These are phyloP conservation scores for Holocentrus rufus DNA, from an alignment of 2,797 vertebrate genomes.

Conservation along the genomic window DNA sequence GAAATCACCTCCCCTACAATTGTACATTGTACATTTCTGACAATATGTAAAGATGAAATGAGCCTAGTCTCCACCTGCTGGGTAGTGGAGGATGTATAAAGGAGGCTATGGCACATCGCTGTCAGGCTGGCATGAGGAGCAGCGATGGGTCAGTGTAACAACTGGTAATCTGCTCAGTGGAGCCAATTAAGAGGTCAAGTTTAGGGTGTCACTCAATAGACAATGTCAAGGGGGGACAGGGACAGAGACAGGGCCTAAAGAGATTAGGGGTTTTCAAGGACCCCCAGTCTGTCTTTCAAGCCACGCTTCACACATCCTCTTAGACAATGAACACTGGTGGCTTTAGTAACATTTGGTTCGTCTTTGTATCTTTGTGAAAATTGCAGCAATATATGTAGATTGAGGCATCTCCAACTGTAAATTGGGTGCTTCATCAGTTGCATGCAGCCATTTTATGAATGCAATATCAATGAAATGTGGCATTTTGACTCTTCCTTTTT, in stretches of 20 bases:
- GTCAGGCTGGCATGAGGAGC: neutral
- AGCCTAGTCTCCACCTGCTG: neutral
- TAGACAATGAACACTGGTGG: neutral
- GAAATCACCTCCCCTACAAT: neutral
- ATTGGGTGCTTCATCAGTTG: no score
- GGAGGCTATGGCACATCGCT: neutral
- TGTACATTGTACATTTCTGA: neutral
- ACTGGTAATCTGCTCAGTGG: conserved; percentile 42
- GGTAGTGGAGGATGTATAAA: neutral
- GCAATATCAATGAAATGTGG: no score
- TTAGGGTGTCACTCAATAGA: conserved; percentile 47
- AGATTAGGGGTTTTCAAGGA: conserved; percentile 31
- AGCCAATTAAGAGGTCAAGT: conserved; percentile 53
- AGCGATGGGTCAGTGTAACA: conserved; percentile 18
- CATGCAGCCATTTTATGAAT: neutral
- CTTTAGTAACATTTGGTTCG: neutral
- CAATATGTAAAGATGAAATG: conserved; percentile 25
- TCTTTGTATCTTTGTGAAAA: neutral
- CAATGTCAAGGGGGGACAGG: conserved; percentile 9
- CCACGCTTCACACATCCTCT: neutral
- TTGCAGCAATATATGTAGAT: no score
- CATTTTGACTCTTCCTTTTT: no score
- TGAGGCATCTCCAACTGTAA: no score
- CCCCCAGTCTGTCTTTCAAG: neutral
- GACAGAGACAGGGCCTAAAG: conserved; percentile 18